phyloP scores from a whole-genome alignment of 2,113 vertebrate species.

The Trematocara variabile region DNA sequence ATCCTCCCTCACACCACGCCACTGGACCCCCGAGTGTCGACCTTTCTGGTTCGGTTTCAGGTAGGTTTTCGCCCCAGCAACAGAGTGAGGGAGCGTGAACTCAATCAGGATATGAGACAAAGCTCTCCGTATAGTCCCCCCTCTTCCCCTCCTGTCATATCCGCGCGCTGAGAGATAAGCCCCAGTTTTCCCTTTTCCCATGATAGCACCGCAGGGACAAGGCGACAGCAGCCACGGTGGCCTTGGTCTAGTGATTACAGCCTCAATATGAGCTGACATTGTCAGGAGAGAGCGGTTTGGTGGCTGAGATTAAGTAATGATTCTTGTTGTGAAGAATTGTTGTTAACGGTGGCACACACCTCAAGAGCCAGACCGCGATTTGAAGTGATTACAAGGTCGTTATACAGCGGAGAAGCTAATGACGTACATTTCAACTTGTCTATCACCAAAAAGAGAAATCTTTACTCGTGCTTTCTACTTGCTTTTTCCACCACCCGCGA shows the following conservation, averaged over 20 bases:
- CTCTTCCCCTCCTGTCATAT: conserved; percentile 50
- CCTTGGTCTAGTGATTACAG: conserved; percentile 43
- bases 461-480: neutral
- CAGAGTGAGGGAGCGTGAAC: conserved; percentile 28
- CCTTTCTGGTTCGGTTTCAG: conserved; percentile 54
- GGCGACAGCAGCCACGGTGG: conserved; percentile 1
- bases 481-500: neutral
- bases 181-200: conserved; percentile 39
- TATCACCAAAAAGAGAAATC: conserved; percentile 42
- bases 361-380: conserved; percentile 43
- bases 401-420: conserved; percentile 58
- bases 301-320: conserved; percentile 56
- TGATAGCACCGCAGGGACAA: conserved; percentile 30
- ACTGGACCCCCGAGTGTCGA: neutral
- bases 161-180: conserved; percentile 42
- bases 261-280: conserved; percentile 27
- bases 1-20: neutral
- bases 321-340: conserved; percentile 47
- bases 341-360: conserved; percentile 28
- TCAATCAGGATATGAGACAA: conserved; percentile 40
- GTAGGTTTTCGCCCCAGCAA: conserved; percentile 20
- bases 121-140: conserved; percentile 15
- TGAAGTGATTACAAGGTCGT: conserved; percentile 73
- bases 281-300: conserved; percentile 24
- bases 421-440: conserved; percentile 58